These are phyloP conservation scores for Oncorhynchus masou DNA, from an alignment of 2,113 vertebrate genomes.

Conservation along the genomic window DNA sequence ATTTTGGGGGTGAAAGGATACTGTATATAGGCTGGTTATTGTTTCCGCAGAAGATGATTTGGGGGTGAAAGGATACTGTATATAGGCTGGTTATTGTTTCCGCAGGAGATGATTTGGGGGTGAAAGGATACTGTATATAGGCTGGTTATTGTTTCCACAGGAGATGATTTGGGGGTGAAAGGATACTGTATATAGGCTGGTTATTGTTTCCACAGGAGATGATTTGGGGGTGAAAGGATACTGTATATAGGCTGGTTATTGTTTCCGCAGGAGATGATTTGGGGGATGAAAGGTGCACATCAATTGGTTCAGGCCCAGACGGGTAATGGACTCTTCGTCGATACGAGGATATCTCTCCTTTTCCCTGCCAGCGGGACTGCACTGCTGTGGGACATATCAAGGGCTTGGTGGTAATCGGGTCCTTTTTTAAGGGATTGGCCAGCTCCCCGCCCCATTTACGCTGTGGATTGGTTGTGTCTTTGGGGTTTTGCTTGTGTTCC, in stretches of 20 bases:
- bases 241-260: constrained; percentile 40
- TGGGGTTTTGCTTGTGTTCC: not conserved
- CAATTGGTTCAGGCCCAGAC: constrained; percentile 32
- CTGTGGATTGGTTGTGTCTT: constrained; percentile 26
- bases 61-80: too few relatives aligned
- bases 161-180: too few relatives aligned
- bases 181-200: too few relatives aligned
- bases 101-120: too few relatives aligned
- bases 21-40: too few relatives aligned
- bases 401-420: constrained; percentile 29
- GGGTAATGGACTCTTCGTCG: constrained; percentile 44
- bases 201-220: too few relatives aligned
- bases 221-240: not conserved
- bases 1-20: too few relatives aligned
- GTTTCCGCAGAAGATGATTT: too few relatives aligned
- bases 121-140: too few relatives aligned
- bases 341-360: constrained; percentile 19
- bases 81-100: too few relatives aligned
- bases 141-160: too few relatives aligned
- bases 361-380: constrained; percentile 34
- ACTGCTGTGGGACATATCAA: constrained; percentile 36
- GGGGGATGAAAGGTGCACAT: constrained; percentile 36
- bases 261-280: constrained; percentile 52
- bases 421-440: constrained; percentile 39
- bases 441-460: not conserved